phyloP scores from a whole-genome alignment of 2,113 vertebrate genomes.

The Tenrec ecaudatus region DNA sequence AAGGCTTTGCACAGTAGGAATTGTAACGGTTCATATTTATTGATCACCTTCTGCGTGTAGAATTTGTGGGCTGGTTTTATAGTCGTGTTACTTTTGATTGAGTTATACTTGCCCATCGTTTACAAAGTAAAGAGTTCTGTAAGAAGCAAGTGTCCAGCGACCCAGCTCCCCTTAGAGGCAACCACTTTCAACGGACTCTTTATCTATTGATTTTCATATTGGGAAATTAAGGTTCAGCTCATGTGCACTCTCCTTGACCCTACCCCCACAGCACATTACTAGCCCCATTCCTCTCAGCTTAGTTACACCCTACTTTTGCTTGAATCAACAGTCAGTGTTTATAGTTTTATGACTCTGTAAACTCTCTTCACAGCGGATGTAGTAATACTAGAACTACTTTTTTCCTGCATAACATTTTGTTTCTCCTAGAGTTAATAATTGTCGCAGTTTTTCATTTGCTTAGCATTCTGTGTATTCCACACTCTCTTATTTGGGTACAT shows the following conservation, averaged over 20 bases:
- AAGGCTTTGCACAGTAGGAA: neutral
- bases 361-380: neutral
- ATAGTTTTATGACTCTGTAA: neutral
- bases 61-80: conserved; percentile 20
- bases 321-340: neutral
- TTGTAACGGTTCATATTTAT: neutral
- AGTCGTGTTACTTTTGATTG: neutral
- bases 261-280: neutral
- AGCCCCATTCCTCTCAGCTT: neutral
- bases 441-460: neutral
- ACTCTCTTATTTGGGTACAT: neutral
- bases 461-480: neutral
- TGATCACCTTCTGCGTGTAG: neutral
- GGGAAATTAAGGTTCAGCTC: neutral
- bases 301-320: neutral
- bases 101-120: neutral
- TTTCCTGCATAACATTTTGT: neutral
- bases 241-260: neutral
- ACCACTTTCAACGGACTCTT: neutral
- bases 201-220: neutral
- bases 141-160: neutral
- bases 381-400: neutral
- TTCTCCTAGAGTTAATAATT: conserved; percentile 35
- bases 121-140: neutral
- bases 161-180: neutral